Evolutionary conservation across 2,113 vertebrate genomes (phyloP), one percentile per base, ranked within the genome.

Genomic region (Microcebus lehilahytsara): DNA sequence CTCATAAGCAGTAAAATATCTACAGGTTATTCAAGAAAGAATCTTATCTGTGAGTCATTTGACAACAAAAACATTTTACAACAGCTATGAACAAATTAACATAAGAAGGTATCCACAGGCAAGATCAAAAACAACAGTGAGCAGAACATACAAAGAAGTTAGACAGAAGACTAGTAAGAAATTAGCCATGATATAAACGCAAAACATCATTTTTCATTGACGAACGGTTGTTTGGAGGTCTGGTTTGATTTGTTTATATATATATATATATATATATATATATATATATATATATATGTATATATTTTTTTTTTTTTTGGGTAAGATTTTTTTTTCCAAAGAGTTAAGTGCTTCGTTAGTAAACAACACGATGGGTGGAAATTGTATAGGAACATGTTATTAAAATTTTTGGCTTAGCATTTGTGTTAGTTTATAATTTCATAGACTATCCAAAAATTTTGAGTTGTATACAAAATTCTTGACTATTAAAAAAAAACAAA

Each of bases 341-440:
- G 22, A 22, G 17, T 19, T 93, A 83, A 87, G 11, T 46, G 53
- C 32, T 81, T 77, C 42, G 83, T 53, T 85, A 71, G 14, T 40
- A 85, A 80, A 81, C 51, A 67, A 79, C 6, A n/a, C 11, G 19
- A 49, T 69, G 10, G 85, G 8, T 49, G 71, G 66, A 74, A 94
- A 46, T 62, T 72, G 17, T 58, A 62, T 11, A 79, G n/a, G 30
- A 95, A 56, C 2, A 25, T 3, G n/a, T 66, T 67, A 67, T 56
- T 32, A 81, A 49, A 85, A 12, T 3, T 58, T 89, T 93, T 80
- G 32, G 9, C 37, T 78, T 71, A 80, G 34, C 75, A 85, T 69
- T 49, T 53, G 20, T 93, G 37, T 87, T 72, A 66, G 89, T 88
- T n/a, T 80, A n/a, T 90, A 87, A 84, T 87, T 96, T 92, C 53